Evolutionary conservation across 2,888 invertebrate genomes (phyloP).

Genomic region (Tridacna crocea): DNA sequence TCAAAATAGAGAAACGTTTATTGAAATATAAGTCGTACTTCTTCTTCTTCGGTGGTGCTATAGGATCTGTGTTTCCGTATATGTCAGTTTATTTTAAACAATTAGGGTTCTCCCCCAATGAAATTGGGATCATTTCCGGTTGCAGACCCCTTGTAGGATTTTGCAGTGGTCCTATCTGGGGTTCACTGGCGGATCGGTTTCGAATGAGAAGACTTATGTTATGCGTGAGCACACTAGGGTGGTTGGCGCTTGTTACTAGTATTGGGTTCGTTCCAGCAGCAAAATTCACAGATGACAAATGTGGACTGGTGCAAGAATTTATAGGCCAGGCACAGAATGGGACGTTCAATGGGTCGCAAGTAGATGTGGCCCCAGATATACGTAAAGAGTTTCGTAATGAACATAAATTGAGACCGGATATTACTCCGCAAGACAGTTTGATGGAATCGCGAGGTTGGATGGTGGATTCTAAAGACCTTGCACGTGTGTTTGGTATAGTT

Average conservation of each 20-base stretch:
- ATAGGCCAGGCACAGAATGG: slow-evolving; percentile 3
- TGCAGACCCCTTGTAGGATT: slow-evolving; percentile 65
- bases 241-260: slow-evolving; percentile 61
- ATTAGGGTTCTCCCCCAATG: slow-evolving; percentile 65
- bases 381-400: slow-evolving; percentile 29
- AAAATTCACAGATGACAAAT: slow-evolving; percentile 39
- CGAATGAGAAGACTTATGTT: slow-evolving; percentile 61
- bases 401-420: slow-evolving; percentile 35
- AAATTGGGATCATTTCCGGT: slow-evolving; percentile 66
- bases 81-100: slow-evolving; percentile 67
- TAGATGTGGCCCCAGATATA: not conserved
- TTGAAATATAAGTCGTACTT: slow-evolving; percentile 65
- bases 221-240: slow-evolving; percentile 59
- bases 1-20: slow-evolving; percentile 49
- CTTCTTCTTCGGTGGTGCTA: slow-evolving; percentile 65
- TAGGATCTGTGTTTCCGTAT: slow-evolving; percentile 66
- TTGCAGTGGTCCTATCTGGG: slow-evolving; percentile 65
- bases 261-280: slow-evolving; percentile 66
- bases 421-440: slow-evolving; percentile 49
- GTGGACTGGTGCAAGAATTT: slow-evolving; percentile 46
- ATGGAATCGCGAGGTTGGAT: slow-evolving; percentile 68
- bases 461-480: slow-evolving; percentile 46
- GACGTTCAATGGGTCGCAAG: not conserved
- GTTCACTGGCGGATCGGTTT: slow-evolving; percentile 63
- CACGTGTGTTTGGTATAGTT: slow-evolving; percentile 53